Conservation (phyloP, 2,888 invertebrate species). For the Parnassius glacialis region DNA sequence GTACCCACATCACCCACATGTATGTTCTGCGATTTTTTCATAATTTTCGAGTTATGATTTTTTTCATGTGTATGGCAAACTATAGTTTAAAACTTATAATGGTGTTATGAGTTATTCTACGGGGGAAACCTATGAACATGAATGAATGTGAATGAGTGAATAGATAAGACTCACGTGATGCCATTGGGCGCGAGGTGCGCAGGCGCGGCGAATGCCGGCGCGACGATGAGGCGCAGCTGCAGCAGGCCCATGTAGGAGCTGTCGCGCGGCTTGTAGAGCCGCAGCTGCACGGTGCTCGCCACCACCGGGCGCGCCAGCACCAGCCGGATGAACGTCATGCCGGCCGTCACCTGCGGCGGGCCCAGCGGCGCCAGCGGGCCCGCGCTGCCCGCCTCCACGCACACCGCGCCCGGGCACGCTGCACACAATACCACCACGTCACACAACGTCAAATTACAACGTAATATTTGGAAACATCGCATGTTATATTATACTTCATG, state of each 20-base stretch:
- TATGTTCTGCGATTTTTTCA: too few species aligned
- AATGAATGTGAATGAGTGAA: too few species aligned
- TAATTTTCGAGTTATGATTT: too few species aligned
- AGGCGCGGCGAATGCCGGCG: conserved; percentile 85
- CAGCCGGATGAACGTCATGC: conserved; percentile 92
- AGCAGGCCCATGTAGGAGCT: conserved; percentile 94
- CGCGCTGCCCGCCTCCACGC: conserved; percentile 91
- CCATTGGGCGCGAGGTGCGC: conserved; percentile 62
- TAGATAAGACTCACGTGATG: conserved; percentile 3
- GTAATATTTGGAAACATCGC: too few species aligned
- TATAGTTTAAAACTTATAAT: too few species aligned
- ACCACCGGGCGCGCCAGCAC: conserved; percentile 92
- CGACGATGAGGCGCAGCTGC: conserved; percentile 91
- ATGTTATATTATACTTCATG: too few species aligned
- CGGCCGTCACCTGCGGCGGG: conserved; percentile 92
- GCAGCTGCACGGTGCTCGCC: conserved; percentile 89
- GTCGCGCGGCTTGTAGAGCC: conserved; percentile 90
- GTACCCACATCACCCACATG: too few species aligned
- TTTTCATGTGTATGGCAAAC: too few species aligned
- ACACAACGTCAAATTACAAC: too few species aligned
- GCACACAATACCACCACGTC: conserved; percentile 21
- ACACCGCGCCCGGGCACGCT: conserved; percentile 94
- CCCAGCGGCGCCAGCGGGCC: conserved; percentile 91
- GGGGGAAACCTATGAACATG: too few species aligned
- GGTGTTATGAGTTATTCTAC: too few species aligned